These are phyloP conservation scores for Girardinichthys multiradiatus DNA, from an alignment of 2,113 vertebrate species.

Conservation along the genomic window DNA sequence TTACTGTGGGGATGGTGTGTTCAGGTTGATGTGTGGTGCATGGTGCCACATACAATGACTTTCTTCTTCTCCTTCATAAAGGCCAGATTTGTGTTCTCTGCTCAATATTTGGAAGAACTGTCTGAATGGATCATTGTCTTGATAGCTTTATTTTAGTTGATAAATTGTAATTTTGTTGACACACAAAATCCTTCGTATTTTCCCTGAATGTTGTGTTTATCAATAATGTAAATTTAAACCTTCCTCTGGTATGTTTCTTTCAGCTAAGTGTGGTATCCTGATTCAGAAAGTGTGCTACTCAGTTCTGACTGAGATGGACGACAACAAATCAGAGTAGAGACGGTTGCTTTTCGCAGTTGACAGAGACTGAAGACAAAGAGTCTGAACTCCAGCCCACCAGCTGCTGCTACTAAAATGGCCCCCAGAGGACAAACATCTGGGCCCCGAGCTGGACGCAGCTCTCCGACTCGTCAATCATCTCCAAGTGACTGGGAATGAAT, in stretches of 20 bases:
- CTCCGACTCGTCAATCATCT: slow-evolving; percentile 13
- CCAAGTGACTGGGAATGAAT: slow-evolving; percentile 2
- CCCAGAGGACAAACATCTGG: neutral
- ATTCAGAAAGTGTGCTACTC: slow-evolving; percentile 88
- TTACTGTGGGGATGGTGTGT: neutral
- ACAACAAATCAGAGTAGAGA: slow-evolving; percentile 73
- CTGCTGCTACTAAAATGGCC: neutral
- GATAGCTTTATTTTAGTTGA: neutral
- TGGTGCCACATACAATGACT: no score
- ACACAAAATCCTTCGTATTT: neutral
- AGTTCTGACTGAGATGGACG: slow-evolving; percentile 89
- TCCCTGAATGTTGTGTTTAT: neutral
- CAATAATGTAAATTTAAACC: neutral
- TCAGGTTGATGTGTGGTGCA: no score
- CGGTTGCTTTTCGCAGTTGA: neutral
- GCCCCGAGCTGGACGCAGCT: slow-evolving; percentile 26
- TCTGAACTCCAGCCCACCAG: slow-evolving; percentile 3
- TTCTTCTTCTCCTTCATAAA: no score
- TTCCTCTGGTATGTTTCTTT: slow-evolving; percentile 14
- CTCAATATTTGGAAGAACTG: neutral
- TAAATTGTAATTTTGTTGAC: neutral
- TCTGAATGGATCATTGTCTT: neutral
- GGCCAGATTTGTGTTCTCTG: no score
- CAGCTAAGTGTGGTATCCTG: slow-evolving; percentile 74
- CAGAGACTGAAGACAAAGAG: slow-evolving; percentile 13